Evolutionary conservation across 2,888 invertebrate species (phyloP).

Genomic region (Leptopilina syphax): DNA sequence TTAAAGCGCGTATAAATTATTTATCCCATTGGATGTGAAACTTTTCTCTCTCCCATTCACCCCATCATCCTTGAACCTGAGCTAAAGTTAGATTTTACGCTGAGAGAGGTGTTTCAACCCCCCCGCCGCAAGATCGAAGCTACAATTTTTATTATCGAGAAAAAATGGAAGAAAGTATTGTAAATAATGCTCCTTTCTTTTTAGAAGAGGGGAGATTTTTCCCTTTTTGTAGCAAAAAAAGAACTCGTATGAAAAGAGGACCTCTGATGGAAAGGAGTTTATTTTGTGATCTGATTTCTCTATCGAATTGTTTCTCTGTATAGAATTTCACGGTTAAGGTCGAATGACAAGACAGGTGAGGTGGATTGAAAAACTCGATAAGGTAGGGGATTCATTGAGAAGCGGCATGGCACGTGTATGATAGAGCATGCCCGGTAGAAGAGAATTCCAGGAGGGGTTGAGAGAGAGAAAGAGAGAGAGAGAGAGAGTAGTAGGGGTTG

Average conservation of each 20-base stretch:
- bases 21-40: conserved; percentile 10
- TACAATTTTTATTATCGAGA: too few species aligned
- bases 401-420: conserved; percentile 67
- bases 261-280: too few species aligned
- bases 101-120: not conserved
- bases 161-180: not conserved
- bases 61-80: conserved; percentile 8
- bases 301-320: too few species aligned
- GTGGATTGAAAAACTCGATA: conserved; percentile 47
- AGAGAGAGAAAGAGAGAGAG: conserved; percentile 15
- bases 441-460: conserved; percentile 46
- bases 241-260: too few species aligned
- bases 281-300: too few species aligned
- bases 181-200: not conserved
- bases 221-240: too few species aligned
- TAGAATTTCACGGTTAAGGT: conserved; percentile 21
- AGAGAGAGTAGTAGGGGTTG: conserved; percentile 60
- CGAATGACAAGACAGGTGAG: conserved; percentile 46
- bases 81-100: conserved; percentile 11
- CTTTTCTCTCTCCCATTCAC: not conserved
- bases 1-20: not conserved
- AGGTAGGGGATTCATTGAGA: conserved; percentile 69
- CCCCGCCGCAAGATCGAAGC: too few species aligned
- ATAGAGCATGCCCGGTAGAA: conserved; percentile 49
- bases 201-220: not conserved